Conservation (phyloP, 2,113 vertebrate genomes). For the Pluvialis apricaria region DNA sequence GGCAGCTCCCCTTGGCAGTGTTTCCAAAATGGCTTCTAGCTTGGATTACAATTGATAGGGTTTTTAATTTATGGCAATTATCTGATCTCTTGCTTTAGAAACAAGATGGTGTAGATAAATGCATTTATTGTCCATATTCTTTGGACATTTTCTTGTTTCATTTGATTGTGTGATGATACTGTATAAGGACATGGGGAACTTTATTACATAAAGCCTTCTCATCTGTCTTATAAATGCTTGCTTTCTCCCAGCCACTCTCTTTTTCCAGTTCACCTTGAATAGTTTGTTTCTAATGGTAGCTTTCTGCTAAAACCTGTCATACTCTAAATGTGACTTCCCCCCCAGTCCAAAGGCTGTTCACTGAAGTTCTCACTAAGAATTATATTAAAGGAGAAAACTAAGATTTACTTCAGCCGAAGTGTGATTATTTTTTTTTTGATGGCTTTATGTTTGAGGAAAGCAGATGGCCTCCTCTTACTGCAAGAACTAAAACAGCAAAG, state of each 20-base stretch:
- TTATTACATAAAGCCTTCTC: constrained; percentile 67
- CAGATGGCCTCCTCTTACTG: neutral
- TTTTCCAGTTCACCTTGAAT: neutral
- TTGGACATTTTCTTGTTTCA: constrained; percentile 67
- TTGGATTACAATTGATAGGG: constrained; percentile 64
- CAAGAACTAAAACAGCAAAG: neutral
- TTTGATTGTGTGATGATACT: constrained; percentile 75
- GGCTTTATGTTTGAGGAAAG: neutral
- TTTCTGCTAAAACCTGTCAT: neutral
- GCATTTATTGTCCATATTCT: constrained; percentile 71
- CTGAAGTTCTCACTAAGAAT: neutral
- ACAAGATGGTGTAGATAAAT: constrained; percentile 71
- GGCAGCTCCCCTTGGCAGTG: constrained; percentile 59
- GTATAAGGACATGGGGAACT: constrained; percentile 60
- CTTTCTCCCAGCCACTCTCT: constrained; percentile 45
- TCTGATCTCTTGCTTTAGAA: constrained; percentile 75
- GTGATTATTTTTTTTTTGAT: neutral
- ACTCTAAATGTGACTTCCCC: neutral
- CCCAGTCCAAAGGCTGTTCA: neutral
- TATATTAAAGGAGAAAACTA: neutral
- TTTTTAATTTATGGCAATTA: constrained; percentile 77
- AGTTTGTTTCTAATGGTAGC: neutral
- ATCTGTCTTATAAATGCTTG: constrained; percentile 35
- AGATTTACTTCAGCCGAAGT: neutral
- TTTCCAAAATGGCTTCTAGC: constrained; percentile 51